Conservation (phyloP, 2,888 invertebrate species). For the Machimus atricapillus region DNA sequence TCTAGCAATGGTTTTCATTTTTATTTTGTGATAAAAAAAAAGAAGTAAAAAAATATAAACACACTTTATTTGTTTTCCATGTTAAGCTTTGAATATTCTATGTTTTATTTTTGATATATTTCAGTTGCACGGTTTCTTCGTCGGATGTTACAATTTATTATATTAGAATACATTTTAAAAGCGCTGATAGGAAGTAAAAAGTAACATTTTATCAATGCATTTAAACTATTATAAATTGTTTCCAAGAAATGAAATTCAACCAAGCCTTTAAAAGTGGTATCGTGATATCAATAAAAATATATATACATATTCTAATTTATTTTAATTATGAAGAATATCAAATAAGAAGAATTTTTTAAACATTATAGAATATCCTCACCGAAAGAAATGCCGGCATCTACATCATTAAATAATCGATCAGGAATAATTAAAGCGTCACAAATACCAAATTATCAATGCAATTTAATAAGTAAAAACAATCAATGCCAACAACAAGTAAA, state of each 20-base stretch:
- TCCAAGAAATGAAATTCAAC: not conserved
- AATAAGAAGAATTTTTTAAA: constrained; percentile 4
- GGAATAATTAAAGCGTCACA: constrained; percentile 55
- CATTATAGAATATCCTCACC: constrained; percentile 48
- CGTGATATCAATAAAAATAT: not conserved
- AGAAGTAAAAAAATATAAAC: not conserved
- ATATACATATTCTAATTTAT: not conserved
- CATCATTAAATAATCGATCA: constrained; percentile 41
- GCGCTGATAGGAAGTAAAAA: not conserved
- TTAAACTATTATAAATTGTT: not conserved
- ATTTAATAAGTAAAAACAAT: constrained; percentile 46
- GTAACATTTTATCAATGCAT: not conserved
- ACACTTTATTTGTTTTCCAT: not conserved
- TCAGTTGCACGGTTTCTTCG: not conserved
- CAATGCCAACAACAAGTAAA: constrained; percentile 39
- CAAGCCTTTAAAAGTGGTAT: not conserved
- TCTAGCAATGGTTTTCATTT: not conserved
- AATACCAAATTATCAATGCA: constrained; percentile 59
- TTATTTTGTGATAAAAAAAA: too few species aligned
- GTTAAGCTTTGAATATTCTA: too few species aligned
- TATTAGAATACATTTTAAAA: too few species aligned
- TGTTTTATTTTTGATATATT: not conserved
- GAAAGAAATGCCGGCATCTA: constrained; percentile 43
- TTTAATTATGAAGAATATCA: not conserved
- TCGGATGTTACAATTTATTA: not conserved